Conservation (phyloP, 2,113 vertebrate genomes). For the Solea solea region DNA sequence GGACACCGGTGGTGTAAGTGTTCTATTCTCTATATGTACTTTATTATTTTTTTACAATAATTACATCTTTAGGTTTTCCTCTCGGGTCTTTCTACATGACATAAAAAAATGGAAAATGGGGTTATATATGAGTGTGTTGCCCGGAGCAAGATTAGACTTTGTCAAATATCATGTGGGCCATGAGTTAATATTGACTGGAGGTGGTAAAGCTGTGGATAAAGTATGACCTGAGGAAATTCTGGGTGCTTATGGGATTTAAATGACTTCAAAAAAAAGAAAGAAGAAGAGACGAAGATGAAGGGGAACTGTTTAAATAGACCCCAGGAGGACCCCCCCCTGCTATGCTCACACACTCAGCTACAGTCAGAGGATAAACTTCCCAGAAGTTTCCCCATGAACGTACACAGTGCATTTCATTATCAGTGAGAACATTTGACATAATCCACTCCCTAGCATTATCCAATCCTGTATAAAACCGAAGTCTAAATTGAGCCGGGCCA, state of each 20-base stretch:
- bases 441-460: no score
- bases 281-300: constrained; percentile 1
- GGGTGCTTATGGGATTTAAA: constrained; percentile 55
- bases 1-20: not conserved
- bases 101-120: not conserved
- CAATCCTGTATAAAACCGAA: no score
- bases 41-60: not conserved
- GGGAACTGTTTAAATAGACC: constrained; percentile 16
- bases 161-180: constrained; percentile 38
- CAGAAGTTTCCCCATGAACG: not conserved
- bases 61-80: not conserved
- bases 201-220: constrained; percentile 42
- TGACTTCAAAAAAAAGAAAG: constrained; percentile 22
- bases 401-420: not conserved
- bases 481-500: no score
- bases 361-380: constrained; percentile 8
- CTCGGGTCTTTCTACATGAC: no score
- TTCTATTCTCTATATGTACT: not conserved
- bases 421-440: no score
- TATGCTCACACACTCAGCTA: not conserved
- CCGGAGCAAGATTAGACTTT: constrained; percentile 36
- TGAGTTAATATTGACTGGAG: constrained; percentile 42
- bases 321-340: constrained; percentile 3
- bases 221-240: constrained; percentile 36
- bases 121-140: not conserved